Conservation (phyloP, 2,888 invertebrate genomes). For the Phania funesta region DNA sequence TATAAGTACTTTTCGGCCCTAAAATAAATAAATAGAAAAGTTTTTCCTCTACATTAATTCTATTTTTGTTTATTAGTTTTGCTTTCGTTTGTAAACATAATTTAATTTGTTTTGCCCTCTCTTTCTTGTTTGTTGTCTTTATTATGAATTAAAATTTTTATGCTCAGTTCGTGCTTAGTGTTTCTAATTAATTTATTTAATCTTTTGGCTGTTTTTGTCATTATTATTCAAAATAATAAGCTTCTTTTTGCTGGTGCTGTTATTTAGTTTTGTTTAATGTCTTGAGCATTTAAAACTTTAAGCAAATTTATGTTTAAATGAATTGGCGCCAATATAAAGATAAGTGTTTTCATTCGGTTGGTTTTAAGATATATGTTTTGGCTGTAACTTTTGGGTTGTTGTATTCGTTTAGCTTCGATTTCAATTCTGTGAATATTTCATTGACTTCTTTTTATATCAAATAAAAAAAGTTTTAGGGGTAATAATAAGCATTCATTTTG, state of each 20-base stretch:
- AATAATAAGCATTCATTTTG: too few relatives aligned
- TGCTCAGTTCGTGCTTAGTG: slow-evolving; percentile 14
- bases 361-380: neutral
- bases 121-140: too few relatives aligned
- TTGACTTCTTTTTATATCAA: too few relatives aligned
- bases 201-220: neutral
- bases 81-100: too few relatives aligned
- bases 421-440: neutral
- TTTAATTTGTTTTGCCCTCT: neutral
- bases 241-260: neutral
- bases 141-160: neutral
- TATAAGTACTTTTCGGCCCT: too few relatives aligned
- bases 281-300: neutral
- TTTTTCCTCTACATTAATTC: too few relatives aligned
- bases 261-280: too few relatives aligned
- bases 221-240: neutral
- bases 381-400: neutral
- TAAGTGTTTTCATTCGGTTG: neutral
- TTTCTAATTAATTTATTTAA: slow-evolving; percentile 51
- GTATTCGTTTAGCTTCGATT: neutral
- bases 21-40: too few relatives aligned
- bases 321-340: neutral
- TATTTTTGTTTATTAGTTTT: too few relatives aligned
- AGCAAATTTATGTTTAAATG: neutral
- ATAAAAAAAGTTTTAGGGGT: too few relatives aligned